Evolutionary conservation across 2,888 invertebrate species (phyloP), one percentile per base, ranked within the genome.

Genomic region (Margaritifera margaritifera): DNA sequence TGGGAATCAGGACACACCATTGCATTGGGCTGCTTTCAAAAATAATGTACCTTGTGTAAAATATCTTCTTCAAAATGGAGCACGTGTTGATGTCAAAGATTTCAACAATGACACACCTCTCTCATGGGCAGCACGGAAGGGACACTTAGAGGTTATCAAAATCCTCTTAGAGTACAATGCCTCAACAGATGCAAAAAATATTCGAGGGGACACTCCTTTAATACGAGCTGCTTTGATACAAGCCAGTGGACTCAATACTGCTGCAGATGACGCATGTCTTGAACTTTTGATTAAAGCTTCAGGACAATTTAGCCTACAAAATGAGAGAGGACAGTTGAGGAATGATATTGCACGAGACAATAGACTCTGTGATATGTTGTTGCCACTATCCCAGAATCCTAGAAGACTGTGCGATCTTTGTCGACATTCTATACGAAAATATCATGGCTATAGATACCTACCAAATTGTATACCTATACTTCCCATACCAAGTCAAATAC

Each of bases 11-110:
- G 87, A 87, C 79, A 88, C 88, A 1, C 83, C 89, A 0, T 77
- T 89, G 6, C 89, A 89, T 78, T 89, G 89, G 89, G 89, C 89
- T 0, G 80, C 87, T n/a, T 88, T 86, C 70, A 89, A 88, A 75
- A 85, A 87, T 75, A 85, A 86, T 59, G 73, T 80, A 19, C 72
- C 71, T 2, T 86, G 87, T 76, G 87, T 87, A 3, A 79, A 80
- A 61, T 42, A 83, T 0, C 75, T 89, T 18, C 78, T 89, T 6
- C 82, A 85, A 64, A 61, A 81, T 53, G 87, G 88, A 18, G 88
- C 89, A 4, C 61, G 80, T 56, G 84, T 86, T 0, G 84, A 89
- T 71, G 82, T 81, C 3, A 53, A 74, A n/a, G 88, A 89, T 71
- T 84, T 74, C 70, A 88, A 88, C 70, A 72, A 78, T 54, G 88